Evolutionary conservation across 2,797 vertebrate genomes (phyloP).

Genomic region (Mormyrus proboscirostris): DNA sequence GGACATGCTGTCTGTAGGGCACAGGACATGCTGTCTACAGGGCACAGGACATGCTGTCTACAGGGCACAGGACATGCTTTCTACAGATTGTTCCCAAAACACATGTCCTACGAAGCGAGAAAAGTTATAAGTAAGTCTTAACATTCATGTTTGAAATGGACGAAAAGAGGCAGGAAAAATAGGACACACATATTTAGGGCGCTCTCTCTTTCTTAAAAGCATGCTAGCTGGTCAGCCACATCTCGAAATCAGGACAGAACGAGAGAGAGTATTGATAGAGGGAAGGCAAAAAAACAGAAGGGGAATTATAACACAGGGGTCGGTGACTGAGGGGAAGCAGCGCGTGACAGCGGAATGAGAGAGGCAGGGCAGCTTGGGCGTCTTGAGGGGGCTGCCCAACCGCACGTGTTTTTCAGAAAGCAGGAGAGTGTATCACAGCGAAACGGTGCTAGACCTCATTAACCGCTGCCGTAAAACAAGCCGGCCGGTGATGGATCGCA

Average conservation of each 20-base stretch:
- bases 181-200: constrained; percentile 62
- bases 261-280: not conserved
- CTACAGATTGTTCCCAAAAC: not conserved
- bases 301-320: constrained; percentile 31
- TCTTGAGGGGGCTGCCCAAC: constrained; percentile 49
- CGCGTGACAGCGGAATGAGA: not conserved
- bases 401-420: constrained; percentile 40
- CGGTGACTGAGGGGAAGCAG: not conserved
- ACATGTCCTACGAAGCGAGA: not conserved
- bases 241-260: constrained; percentile 37
- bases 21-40: not conserved
- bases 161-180: constrained; percentile 53
- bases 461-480: constrained; percentile 51
- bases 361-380: constrained; percentile 26
- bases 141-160: constrained; percentile 53
- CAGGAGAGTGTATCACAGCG: constrained; percentile 47
- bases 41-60: not conserved
- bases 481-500: constrained; percentile 38
- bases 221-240: constrained; percentile 33
- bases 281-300: constrained; percentile 10
- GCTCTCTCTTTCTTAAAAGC: constrained; percentile 33
- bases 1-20: not conserved
- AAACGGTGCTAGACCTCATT: constrained; percentile 46
- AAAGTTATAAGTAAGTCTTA: constrained; percentile 50
- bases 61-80: not conserved